Base-by-base conservation (phyloP, 2,888 invertebrate genomes). In the Ennomos fuscantarius region DNA sequence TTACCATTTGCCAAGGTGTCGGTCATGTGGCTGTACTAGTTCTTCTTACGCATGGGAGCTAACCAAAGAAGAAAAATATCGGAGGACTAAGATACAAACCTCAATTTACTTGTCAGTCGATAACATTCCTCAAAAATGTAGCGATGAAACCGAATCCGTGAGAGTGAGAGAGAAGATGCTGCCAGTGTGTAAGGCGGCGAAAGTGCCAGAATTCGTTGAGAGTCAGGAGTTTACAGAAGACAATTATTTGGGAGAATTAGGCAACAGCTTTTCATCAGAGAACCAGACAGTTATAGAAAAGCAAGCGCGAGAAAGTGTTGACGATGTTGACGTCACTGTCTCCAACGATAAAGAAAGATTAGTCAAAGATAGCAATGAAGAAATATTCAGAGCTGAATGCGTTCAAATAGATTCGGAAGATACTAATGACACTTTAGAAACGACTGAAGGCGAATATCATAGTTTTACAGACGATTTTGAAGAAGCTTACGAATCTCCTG, bases 161-260 rank as follows among this genome's bases (percentile, higher is more conserved):
- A 84, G 74, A 71, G 79, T 89, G 0, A 77, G 77, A 55, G 78
- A 81, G 37, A 73, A 68, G 15, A 48, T 66, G 0, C 68, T 90
- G 5, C 82, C 87, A 0, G 66, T 86, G 0, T 81, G 73, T 10
- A 82, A 82, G 72, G 62, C 84, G 0, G 71, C 69, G 8, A 76
- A 74, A 50, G 70, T 70, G 3, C 52, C 64, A 0, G 88, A 90
- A 62, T 90, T 90, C 50, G 85, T 90, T 45, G 87, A 90, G 34
- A 86, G 87, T 56, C 89, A 91, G 68, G 92, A 92, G 51, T 92
- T 91, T 52, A 87, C 78, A 41, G 92, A 92, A 64, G 92, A 92
- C 67, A 86, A 84, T 50, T 92, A 91, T 70, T 74, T 91, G 39
- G 81, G 76, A 9, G 87, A 87, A 44, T 63, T 88, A 9, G 81